phyloP scores from a whole-genome alignment of 1,140 invertebrate species.

The Micrasema longulum region DNA sequence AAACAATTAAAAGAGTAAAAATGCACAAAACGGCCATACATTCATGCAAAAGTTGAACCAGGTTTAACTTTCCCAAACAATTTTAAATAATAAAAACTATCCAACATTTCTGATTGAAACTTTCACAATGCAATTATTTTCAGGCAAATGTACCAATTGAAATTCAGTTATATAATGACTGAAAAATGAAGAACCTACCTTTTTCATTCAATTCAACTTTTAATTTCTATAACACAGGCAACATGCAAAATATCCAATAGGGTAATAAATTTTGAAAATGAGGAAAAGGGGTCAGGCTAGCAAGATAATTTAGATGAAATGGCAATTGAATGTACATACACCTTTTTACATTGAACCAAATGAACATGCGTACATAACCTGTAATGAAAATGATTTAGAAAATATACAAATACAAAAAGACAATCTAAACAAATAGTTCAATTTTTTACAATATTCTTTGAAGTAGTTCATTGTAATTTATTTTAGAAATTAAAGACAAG shows the following conservation, averaged over 20 bases:
- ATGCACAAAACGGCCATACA: not conserved
- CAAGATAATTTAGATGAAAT: not conserved
- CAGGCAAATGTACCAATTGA: too few relatives aligned
- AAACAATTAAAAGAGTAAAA: not conserved
- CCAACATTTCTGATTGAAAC: not conserved
- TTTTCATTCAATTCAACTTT: not conserved
- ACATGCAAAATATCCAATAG: slow-evolving; percentile 17
- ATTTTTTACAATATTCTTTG: too few relatives aligned
- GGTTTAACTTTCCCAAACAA: too few relatives aligned
- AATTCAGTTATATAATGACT: too few relatives aligned
- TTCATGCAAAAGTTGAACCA: not conserved
- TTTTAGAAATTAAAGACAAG: too few relatives aligned
- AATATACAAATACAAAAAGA: too few relatives aligned
- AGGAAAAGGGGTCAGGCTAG: not conserved
- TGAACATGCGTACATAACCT: slow-evolving; percentile 52
- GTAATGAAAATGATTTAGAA: slow-evolving; percentile 6
- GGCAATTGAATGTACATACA: not conserved
- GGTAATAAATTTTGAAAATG: not conserved
- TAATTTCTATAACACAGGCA: slow-evolving; percentile 1
- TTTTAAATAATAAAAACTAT: not conserved
- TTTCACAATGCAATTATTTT: too few relatives aligned
- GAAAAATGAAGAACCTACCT: too few relatives aligned
- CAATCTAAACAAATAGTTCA: too few relatives aligned
- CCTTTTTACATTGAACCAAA: slow-evolving; percentile 44
- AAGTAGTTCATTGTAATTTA: too few relatives aligned